Base-by-base conservation (phyloP, 2,888 invertebrate genomes). In the Lamproptera curius region DNA sequence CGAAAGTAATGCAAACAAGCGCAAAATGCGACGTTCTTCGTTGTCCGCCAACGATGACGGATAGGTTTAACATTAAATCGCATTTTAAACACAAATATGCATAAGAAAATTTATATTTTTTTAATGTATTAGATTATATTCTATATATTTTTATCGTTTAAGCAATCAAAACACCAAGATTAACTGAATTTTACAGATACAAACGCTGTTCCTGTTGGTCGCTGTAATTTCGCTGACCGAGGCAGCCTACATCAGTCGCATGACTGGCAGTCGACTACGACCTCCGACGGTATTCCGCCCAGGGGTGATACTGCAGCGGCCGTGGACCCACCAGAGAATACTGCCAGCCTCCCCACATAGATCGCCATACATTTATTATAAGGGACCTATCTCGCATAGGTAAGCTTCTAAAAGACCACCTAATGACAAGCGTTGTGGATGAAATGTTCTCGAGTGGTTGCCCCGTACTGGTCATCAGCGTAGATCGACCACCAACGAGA, bases 221-320 rank as follows among this genome's bases (percentile, higher is more conserved):
- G 65, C 72, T 34, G 51, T 82, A 55, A 73, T 73, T 58, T 67
- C 78, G 49, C 43, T 77, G 10, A 57, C 73, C 10, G 70, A 78
- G 36, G 76, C 77, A 2, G 76, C 73, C 2, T 82, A 84, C 65
- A 67, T 76, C 56, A 75, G 70, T 42, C 76, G 82, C 1, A 76
- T 85, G 76, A 55, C 72, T 0, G 58, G 67, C 0, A 75, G 67
- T 61, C 60, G 78, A 6, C 42, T 73, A 36, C 59, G 80, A n/a
- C 52, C 62, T 0, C 78, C 81, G 1, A 63, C 73, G 0, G 70
- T 71, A 1, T 82, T 85, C 68, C 65, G 86, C 9, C 84, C 86
- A 0, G 86, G 85, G 0, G 67, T 80, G 35, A 65, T 64, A 41
- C 53, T 84, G 54, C 75, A 71, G 48, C 59, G 82, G 28, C 77